A percentile compares a stretch with the other conserved stretches of the same genome.
Conservation (phyloP, 2,888 invertebrate genomes). For the Coleophora deauratella region DNA sequence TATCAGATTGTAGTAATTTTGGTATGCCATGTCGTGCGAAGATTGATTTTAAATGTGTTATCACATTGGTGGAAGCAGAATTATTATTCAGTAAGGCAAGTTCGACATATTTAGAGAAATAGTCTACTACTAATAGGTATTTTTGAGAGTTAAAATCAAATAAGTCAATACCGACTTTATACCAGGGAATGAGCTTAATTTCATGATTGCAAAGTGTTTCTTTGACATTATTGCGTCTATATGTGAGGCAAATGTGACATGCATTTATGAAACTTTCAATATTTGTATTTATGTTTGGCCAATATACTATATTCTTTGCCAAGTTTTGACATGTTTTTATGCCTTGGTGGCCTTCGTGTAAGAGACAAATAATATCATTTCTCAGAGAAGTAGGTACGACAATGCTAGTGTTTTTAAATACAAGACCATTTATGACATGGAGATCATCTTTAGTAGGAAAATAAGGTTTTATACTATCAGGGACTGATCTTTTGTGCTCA, state of each 20-base stretch:
- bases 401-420: not conserved
- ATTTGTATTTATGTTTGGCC: constrained; percentile 12
- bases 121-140: constrained; percentile 13
- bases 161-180: constrained; percentile 14
- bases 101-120: constrained; percentile 10
- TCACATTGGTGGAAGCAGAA: constrained; percentile 4
- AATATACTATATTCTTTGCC: constrained; percentile 8
- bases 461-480: no score
- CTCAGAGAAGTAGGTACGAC: not conserved
- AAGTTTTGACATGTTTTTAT: constrained; percentile 10
- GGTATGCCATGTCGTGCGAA: constrained; percentile 13
- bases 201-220: constrained; percentile 3
- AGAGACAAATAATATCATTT: not conserved
- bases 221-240: no score
- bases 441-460: no score
- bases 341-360: constrained; percentile 10
- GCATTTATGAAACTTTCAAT: constrained; percentile 12
- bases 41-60: constrained; percentile 10
- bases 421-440: not conserved
- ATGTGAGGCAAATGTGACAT: constrained; percentile 15
- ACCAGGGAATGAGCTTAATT: constrained; percentile 6
- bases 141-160: no score
- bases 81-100: not conserved
- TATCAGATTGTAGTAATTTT: not conserved
- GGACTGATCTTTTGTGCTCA: no score